phyloP scores from a whole-genome alignment of 92 coral and sea anemone species.

The Palythoa grandis region DNA sequence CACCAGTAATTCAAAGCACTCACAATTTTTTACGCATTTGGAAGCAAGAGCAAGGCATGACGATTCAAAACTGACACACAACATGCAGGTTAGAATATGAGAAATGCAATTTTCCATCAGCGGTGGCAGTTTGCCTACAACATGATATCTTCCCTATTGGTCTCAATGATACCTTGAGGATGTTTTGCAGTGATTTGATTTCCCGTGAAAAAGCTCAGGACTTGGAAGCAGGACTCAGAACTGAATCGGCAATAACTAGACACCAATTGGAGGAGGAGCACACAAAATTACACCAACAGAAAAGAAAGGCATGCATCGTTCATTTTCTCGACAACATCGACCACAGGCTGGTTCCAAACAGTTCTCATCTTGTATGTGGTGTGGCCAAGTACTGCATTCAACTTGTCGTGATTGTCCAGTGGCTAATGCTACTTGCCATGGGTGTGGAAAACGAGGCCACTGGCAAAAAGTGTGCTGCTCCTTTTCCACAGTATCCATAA shows the following conservation, averaged over 20 bases:
- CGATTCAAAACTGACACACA: background rate
- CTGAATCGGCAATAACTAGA: background rate
- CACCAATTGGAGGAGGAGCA: background rate
- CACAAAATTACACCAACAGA: background rate
- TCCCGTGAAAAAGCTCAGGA: background rate
- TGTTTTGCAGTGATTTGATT: background rate
- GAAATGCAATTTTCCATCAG: background rate
- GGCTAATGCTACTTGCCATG: conserved; percentile 51
- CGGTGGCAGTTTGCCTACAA: background rate
- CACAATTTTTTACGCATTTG: background rate
- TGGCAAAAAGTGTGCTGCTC: conserved; percentile 56
- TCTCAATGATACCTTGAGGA: background rate
- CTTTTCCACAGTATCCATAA: conserved; percentile 32
- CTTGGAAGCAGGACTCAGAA: background rate
- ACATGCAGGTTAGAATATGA: background rate
- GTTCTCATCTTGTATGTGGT: background rate
- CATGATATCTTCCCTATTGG: background rate
- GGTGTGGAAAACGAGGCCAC: conserved; percentile 69
- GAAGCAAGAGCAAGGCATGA: background rate
- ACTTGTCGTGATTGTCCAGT: conserved; percentile 66
- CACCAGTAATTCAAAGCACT: background rate
- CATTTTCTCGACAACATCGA: background rate
- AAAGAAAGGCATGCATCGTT: background rate
- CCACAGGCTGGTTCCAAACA: background rate
- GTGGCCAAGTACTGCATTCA: conserved; percentile 30